These are phyloP conservation scores for Zaprionus bogoriensis DNA, from an alignment of 2,888 invertebrate species.

Conservation along the genomic window DNA sequence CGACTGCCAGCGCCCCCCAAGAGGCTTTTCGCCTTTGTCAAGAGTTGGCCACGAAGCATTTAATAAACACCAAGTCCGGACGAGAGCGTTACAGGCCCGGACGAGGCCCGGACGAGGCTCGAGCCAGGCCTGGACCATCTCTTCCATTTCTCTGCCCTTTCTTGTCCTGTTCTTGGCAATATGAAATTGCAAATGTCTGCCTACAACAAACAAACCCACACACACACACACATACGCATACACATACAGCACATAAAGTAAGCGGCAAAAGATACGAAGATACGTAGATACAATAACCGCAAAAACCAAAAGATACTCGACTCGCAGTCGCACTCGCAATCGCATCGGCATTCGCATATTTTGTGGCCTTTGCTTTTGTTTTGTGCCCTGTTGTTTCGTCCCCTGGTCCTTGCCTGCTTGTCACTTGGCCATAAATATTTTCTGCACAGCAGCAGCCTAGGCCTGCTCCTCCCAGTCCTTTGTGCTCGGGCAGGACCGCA, in stretches of 20 bases:
- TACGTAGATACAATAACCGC: constrained; percentile 39
- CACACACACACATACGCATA: constrained; percentile 2
- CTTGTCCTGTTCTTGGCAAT: constrained; percentile 28
- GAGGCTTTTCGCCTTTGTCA: constrained; percentile 55
- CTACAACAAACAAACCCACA: constrained; percentile 17
- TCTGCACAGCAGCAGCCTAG: constrained; percentile 24
- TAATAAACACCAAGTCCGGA: constrained; percentile 61
- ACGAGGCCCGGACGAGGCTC: neutral
- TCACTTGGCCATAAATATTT: constrained; percentile 72
- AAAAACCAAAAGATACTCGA: constrained; percentile 56
- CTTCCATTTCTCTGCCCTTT: neutral
- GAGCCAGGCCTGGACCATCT: neutral
- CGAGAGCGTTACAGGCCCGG: no score
- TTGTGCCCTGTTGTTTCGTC: constrained; percentile 7
- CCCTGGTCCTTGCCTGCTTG: constrained; percentile 25
- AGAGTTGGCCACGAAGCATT: constrained; percentile 67
- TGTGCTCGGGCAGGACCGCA: no score
- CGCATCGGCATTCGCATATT: constrained; percentile 55
- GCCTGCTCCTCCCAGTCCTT: neutral
- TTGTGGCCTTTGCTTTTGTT: constrained; percentile 60
- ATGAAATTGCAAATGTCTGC: constrained; percentile 73
- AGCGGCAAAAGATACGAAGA: constrained; percentile 59
- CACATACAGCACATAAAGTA: constrained; percentile 31
- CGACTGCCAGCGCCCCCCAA: constrained; percentile 34
- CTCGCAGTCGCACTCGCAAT: constrained; percentile 9